Evolutionary conservation across 2,113 vertebrate genomes (phyloP), one percentile per base, ranked within the genome.

Genomic region (Pteronura brasiliensis): DNA sequence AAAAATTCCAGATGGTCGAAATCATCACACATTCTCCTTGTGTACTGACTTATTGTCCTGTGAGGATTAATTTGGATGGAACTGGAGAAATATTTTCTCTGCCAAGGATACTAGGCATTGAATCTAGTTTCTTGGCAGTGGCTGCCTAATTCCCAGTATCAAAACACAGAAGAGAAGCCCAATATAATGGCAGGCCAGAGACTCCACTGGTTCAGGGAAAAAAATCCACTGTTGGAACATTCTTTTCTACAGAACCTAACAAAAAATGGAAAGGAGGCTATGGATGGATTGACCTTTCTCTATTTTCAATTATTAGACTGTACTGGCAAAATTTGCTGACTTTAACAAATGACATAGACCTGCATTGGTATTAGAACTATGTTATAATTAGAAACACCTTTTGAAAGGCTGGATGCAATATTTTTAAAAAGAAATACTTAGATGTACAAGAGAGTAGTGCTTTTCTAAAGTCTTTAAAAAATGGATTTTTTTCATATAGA

Each of bases 11-110:
- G 96, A 96, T 97, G 90, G 95, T 52, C 79, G 57, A 89, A 96
- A 93, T 95, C 82, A 92, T 87, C 57, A 93, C n/a, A 95, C 72
- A 92, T 61, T 93, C 71, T 97, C 61, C 83, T 87, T 81, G 69
- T 90, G 34, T 96, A 80, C 84, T 95, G 95, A 97, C 92, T 97
- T 97, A 97, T 92, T 90, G 84, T 83, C 57, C 92, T 90, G 8
- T 49, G 69, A 94, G 86, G 83, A 93, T 96, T 88, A 95, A 98
- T 97, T 97, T 96, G 94, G 97, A 92, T 47, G 52, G 90, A 77
- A 95, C 10, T 93, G 1, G 84, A 96, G 92, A 97, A 97, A 97
- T 87, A 77, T 90, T 97, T 97, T 98, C 80, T 97, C 89, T 95
- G 95, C 97, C 96, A 96, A 97, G 61, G 79, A 86, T 88, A 87